Evolutionary conservation across 37 sponge, comb jelly and placozoan genomes (phyloP), one percentile per base, ranked within the genome.

Genomic region (Agelas oroides): DNA sequence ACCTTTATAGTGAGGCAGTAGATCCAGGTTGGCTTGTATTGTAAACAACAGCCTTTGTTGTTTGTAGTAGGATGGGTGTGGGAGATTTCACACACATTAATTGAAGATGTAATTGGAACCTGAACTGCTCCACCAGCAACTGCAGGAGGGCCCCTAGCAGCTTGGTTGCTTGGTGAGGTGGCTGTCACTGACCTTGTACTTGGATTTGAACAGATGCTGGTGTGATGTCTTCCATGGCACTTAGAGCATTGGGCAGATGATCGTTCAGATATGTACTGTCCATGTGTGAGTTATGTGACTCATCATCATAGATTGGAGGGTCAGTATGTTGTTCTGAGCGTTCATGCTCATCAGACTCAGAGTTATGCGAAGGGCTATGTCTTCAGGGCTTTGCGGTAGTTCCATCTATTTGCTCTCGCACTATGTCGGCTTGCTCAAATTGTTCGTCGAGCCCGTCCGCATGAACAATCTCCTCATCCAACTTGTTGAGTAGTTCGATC

Each of bases 191-290:
- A 8, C 8, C 46, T 46, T 46, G 46, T 8, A n/a, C n/a, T n/a
- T n/a, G n/a, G n/a, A n/a, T n/a, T 46, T 8, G 46, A 46, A 54
- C 81, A 81, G 28, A 81, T 81, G 17, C 86, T 86, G 58, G 86
- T 40, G 78, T 77, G 86, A 59, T 77, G 78, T 8, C 40, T 37
- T 19, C 75, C 81, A 35, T 72, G 40, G 65, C 87, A 87, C 16
- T 54, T 60, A 5, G 30, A 55, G 53, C 87, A 72, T 8, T 53
- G 53, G 24, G 3, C 5, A 15, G 23, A 8, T 11, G 73, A 20
- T 46, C 73, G 73, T 3, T 46, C 8, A 3, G 46, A 46, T 46
- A 8, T 8, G 8, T 12, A 3, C 46, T 8, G 46, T 12, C 6
- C 8, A 12, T 46, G 46, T 3, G 3, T 46, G 6, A 46, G 46